Percentiles rank a stretch among this genome's conserved stretches.
phyloP scores from a whole-genome alignment of 2,888 invertebrate species.

The Alentia gelatinosa region DNA sequence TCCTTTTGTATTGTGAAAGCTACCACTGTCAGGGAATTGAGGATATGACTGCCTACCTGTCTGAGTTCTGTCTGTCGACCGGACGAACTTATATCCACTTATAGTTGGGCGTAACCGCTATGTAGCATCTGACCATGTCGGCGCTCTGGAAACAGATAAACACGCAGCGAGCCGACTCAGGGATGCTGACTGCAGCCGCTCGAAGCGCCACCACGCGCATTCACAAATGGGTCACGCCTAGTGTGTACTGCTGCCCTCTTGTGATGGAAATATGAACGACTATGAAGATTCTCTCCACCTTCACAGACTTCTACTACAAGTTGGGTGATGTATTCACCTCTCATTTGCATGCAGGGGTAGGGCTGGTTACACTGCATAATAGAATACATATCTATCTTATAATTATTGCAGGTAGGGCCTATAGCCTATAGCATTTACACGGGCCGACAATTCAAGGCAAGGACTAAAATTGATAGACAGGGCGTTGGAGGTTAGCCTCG shows the following conservation, averaged over 20 bases:
- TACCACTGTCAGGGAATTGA: neutral
- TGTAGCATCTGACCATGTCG: neutral
- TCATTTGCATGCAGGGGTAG: no score
- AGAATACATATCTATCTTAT: no score
- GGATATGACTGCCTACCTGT: neutral
- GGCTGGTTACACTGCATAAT: no score
- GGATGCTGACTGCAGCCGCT: neutral
- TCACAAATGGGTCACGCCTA: neutral
- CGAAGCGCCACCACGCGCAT: neutral
- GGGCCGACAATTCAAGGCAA: no score
- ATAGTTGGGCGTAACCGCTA: neutral
- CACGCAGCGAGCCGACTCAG: neutral
- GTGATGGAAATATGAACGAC: no score
- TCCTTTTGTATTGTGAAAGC: neutral
- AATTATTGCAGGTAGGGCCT: no score
- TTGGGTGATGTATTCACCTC: no score
- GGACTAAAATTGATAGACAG: no score
- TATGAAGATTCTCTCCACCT: no score
- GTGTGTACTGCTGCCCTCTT: neutral
- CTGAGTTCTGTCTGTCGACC: neutral
- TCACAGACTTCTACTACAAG: no score
- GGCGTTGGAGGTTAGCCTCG: no score
- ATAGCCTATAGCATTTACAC: no score
- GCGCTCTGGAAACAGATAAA: neutral
- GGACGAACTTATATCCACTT: neutral